Evolutionary conservation across 1,140 invertebrate genomes (phyloP).

Genomic region (Dinothrombium tinctorium): DNA sequence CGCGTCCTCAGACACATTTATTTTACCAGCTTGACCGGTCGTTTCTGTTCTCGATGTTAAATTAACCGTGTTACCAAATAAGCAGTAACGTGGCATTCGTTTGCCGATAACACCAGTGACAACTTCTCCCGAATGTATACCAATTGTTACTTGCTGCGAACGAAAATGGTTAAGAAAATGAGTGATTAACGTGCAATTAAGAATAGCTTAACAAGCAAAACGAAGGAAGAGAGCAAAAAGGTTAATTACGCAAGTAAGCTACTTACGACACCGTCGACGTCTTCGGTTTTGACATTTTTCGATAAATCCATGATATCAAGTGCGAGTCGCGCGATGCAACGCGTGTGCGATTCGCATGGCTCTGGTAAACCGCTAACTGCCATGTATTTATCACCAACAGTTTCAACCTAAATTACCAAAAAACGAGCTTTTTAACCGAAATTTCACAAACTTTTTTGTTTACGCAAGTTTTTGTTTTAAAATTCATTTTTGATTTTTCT

Average conservation of each 20-base stretch:
- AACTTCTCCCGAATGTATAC: slow-evolving; percentile 84
- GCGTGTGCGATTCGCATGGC: slow-evolving; percentile 63
- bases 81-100: slow-evolving; percentile 85
- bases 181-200: too few species aligned
- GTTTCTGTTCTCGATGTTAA: slow-evolving; percentile 83
- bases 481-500: too few species aligned
- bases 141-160: slow-evolving; percentile 71
- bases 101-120: slow-evolving; percentile 90
- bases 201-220: slow-evolving; percentile 7
- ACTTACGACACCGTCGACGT: slow-evolving; percentile 52
- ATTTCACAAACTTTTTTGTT: too few species aligned
- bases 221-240: neutral
- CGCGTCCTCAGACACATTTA: slow-evolving; percentile 80
- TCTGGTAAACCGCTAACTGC: slow-evolving; percentile 89
- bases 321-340: slow-evolving; percentile 71
- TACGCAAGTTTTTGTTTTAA: too few species aligned
- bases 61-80: slow-evolving; percentile 92
- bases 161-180: too few species aligned
- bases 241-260: neutral
- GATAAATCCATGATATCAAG: slow-evolving; percentile 88
- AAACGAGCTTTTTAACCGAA: too few species aligned
- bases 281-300: slow-evolving; percentile 54
- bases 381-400: slow-evolving; percentile 99
- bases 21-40: slow-evolving; percentile 63
- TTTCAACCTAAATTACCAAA: slow-evolving; percentile 59